phyloP scores from a whole-genome alignment of 1,140 invertebrate species.

The Eupeodes corollae region DNA sequence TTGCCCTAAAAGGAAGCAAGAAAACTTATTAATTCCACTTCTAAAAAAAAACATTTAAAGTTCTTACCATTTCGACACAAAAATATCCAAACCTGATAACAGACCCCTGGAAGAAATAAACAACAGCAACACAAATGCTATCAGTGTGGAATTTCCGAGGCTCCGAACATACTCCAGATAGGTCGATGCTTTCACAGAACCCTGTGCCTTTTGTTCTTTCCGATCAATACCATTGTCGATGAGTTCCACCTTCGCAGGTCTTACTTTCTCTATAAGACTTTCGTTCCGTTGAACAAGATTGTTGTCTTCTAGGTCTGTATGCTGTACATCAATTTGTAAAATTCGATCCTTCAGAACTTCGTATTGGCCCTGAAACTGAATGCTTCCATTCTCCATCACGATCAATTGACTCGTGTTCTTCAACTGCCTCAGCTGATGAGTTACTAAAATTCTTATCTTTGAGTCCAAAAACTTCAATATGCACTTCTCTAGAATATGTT shows the following conservation, averaged over 20 bases:
- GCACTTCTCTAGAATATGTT: conserved; percentile 60
- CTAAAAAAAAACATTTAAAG: not conserved
- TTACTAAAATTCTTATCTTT: conserved; percentile 68
- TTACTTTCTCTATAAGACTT: conserved; percentile 1
- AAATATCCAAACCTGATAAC: conserved; percentile 63
- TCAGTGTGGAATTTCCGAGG: conserved; percentile 48
- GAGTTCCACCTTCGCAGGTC: conserved; percentile 11
- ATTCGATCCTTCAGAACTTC: conserved; percentile 26
- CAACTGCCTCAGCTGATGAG: conserved; percentile 79
- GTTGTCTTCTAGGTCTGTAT: conserved; percentile 23
- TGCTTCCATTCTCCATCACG: conserved; percentile 45
- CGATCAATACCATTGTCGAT: conserved; percentile 21
- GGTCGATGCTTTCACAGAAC: conserved; percentile 40
- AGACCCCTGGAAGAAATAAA: conserved; percentile 54
- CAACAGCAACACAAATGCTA: conserved; percentile 46
- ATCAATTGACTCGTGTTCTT: conserved; percentile 60
- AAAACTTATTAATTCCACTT: not conserved
- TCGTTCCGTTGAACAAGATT: conserved; percentile 7
- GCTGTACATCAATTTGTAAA: conserved; percentile 13
- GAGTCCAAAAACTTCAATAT: conserved; percentile 54
- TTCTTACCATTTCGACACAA: conserved; percentile 58
- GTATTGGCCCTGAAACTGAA: conserved; percentile 34
- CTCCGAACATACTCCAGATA: conserved; percentile 59
- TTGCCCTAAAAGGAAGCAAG: conserved; percentile 15
- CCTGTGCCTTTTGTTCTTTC: conserved; percentile 36